Conservation (phyloP, 2,113 vertebrate genomes). For the Colius striatus region DNA sequence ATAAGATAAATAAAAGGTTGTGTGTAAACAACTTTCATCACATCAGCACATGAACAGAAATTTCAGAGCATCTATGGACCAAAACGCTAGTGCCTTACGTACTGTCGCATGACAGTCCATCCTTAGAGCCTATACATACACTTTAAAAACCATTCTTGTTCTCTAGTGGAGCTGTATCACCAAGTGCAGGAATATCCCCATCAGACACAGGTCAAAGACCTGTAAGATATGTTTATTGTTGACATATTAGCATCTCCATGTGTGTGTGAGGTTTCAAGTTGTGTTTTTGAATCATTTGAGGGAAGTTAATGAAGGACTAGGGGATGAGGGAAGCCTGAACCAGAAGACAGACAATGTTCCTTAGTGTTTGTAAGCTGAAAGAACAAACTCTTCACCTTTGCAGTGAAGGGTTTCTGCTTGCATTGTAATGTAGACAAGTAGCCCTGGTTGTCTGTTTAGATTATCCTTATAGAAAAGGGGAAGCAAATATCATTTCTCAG, state of each 20-base stretch:
- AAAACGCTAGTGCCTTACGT: neutral
- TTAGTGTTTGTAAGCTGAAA: neutral
- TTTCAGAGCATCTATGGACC: neutral
- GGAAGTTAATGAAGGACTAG: neutral
- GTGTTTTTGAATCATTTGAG: neutral
- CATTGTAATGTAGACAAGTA: too few relatives aligned
- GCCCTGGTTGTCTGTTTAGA: neutral
- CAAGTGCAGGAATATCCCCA: neutral
- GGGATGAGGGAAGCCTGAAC: neutral
- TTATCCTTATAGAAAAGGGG: neutral
- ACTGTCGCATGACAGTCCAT: too few relatives aligned
- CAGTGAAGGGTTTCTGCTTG: neutral
- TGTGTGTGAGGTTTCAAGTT: neutral
- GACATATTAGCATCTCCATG: neutral
- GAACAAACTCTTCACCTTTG: neutral
- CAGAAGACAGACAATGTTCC: neutral
- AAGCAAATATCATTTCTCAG: neutral
- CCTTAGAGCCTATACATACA: neutral
- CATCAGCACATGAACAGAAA: neutral
- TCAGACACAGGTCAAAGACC: neutral
- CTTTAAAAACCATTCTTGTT: neutral
- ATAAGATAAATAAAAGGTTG: neutral
- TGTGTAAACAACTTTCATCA: rapidly evolving
- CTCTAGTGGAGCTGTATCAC: neutral
- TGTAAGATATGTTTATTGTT: neutral